A percentile compares a stretch with the other conserved stretches of the same genome.
Evolutionary conservation across 2,888 invertebrate genomes (phyloP).

Genomic region (Latrodectus hesperus): DNA sequence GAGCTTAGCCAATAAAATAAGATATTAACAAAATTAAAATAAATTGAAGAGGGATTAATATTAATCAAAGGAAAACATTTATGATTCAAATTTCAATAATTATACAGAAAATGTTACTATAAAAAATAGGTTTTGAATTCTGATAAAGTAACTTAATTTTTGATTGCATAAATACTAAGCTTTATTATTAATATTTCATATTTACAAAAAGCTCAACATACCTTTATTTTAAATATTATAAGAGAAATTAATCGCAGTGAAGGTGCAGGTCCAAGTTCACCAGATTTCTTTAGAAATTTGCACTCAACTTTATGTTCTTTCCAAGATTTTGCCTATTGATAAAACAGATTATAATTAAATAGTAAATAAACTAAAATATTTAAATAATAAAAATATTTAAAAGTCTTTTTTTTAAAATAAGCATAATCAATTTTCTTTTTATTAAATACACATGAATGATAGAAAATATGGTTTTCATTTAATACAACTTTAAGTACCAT

Average conservation of each 20-base stretch:
- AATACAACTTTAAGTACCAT: no score
- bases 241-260: slow-evolving; percentile 86
- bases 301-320: slow-evolving; percentile 89
- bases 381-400: slow-evolving; percentile 1
- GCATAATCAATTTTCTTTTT: not conserved
- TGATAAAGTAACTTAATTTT: no score
- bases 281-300: slow-evolving; percentile 82
- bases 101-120: no score
- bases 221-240: slow-evolving; percentile 81
- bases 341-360: slow-evolving; percentile 1
- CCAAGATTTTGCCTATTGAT: slow-evolving; percentile 82
- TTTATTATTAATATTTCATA: not conserved
- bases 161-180: no score
- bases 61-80: no score
- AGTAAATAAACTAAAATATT: slow-evolving; percentile 37
- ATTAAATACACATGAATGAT: no score
- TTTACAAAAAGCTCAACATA: slow-evolving; percentile 67
- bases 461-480: no score
- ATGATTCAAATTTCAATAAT: no score
- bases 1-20: no score
- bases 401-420: not conserved
- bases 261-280: slow-evolving; percentile 85
- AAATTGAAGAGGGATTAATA: no score
- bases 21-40: no score
- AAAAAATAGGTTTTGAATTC: no score